Evolutionary conservation across 2,113 vertebrate genomes (phyloP).

Genomic region (Tor tambroides): DNA sequence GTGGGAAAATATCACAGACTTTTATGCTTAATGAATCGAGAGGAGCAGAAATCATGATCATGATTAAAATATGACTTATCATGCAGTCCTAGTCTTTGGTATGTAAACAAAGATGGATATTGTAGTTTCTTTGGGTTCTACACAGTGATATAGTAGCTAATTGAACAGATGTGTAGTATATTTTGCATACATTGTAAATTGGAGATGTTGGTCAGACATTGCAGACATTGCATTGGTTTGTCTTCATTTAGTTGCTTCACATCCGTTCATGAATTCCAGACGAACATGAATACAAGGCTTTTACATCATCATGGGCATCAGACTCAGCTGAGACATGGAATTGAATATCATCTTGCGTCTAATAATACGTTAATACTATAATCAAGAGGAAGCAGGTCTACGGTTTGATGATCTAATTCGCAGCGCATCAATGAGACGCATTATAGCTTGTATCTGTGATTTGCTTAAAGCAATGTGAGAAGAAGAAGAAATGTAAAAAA

Average conservation of each 20-base stretch:
- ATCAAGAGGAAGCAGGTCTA: slow-evolving; percentile 12
- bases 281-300: background rate
- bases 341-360: slow-evolving; percentile 3
- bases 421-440: background rate
- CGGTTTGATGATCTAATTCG: slow-evolving; percentile 27
- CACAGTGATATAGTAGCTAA: background rate
- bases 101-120: background rate
- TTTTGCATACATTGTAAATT: background rate
- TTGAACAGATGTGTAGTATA: background rate
- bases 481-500: slow-evolving; percentile 18
- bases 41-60: too few relatives aligned
- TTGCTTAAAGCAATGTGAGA: slow-evolving; percentile 18
- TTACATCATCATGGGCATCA: background rate
- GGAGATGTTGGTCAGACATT: background rate
- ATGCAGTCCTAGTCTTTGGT: too few relatives aligned
- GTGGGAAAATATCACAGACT: too few relatives aligned
- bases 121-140: background rate
- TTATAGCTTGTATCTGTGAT: slow-evolving; percentile 1
- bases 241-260: background rate
- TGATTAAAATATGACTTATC: too few relatives aligned
- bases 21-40: too few relatives aligned
- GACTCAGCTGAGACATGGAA: background rate
- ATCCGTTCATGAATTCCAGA: background rate
- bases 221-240: background rate
- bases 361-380: slow-evolving; percentile 12